phyloP scores from a whole-genome alignment of 2,797 vertebrate genomes.

The Amblyopsis hoosieri region DNA sequence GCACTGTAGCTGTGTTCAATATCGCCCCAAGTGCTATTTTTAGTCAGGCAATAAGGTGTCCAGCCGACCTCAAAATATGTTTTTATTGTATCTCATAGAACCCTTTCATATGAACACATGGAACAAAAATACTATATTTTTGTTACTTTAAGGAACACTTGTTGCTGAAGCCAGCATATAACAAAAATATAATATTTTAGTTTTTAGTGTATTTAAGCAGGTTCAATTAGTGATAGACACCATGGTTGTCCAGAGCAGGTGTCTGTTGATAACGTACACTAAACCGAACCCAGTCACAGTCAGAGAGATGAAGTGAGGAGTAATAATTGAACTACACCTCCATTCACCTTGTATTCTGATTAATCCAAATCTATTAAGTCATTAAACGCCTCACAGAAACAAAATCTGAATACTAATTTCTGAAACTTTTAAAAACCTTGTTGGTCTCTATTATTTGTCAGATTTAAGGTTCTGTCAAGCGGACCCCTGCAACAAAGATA shows the following conservation, averaged over 20 bases:
- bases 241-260: not conserved
- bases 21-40: constrained; percentile 52
- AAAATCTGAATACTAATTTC: too few relatives aligned
- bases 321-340: not conserved
- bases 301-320: not conserved
- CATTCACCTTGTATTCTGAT: not conserved
- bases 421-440: too few relatives aligned
- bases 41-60: constrained; percentile 35
- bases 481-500: too few relatives aligned
- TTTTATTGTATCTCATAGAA: not conserved
- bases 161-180: too few relatives aligned
- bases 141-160: too few relatives aligned
- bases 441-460: too few relatives aligned
- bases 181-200: too few relatives aligned
- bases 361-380: not conserved
- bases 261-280: not conserved
- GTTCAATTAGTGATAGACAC: too few relatives aligned
- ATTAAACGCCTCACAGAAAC: too few relatives aligned
- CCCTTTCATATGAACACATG: constrained; percentile 7
- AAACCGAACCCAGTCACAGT: not conserved
- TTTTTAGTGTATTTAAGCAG: too few relatives aligned
- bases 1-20: constrained; percentile 37
- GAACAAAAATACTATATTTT: not conserved
- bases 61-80: constrained; percentile 2
- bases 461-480: too few relatives aligned